Conservation (phyloP, 1,140 invertebrate genomes). For the Ephestia elutella region DNA sequence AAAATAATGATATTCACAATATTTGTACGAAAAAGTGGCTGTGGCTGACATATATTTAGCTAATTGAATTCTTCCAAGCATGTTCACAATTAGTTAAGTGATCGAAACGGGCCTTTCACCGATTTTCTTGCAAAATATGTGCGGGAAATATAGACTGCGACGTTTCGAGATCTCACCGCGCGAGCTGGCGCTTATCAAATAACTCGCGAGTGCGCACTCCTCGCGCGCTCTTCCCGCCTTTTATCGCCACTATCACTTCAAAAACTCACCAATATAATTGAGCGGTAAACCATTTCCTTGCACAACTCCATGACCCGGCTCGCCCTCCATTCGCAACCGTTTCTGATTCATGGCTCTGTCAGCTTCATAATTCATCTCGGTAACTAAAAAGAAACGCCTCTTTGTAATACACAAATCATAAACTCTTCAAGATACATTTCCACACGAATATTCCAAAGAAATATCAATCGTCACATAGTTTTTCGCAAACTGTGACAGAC, state of each 20-base stretch:
- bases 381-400: slow-evolving; percentile 61
- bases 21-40: too few relatives aligned
- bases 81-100: background rate
- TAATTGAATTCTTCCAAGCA: background rate
- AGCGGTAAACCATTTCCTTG: slow-evolving; percentile 72
- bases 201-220: background rate
- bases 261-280: slow-evolving; percentile 68
- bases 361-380: slow-evolving; percentile 74
- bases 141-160: background rate
- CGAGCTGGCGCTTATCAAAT: background rate
- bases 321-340: slow-evolving; percentile 71
- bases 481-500: slow-evolving; percentile 66
- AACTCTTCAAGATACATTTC: slow-evolving; percentile 33
- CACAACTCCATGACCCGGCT: slow-evolving; percentile 69
- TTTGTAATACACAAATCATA: slow-evolving; percentile 31
- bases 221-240: background rate
- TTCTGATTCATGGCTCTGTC: slow-evolving; percentile 74
- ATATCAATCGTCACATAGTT: slow-evolving; percentile 44
- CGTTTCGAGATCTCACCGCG: background rate
- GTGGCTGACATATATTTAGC: background rate
- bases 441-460: slow-evolving; percentile 33
- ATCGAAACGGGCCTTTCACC: background rate
- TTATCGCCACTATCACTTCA: background rate
- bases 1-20: too few relatives aligned
- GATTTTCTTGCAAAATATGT: background rate